Evolutionary conservation across 2,888 invertebrate genomes (phyloP).

Genomic region (Ypsolopha sequella): DNA sequence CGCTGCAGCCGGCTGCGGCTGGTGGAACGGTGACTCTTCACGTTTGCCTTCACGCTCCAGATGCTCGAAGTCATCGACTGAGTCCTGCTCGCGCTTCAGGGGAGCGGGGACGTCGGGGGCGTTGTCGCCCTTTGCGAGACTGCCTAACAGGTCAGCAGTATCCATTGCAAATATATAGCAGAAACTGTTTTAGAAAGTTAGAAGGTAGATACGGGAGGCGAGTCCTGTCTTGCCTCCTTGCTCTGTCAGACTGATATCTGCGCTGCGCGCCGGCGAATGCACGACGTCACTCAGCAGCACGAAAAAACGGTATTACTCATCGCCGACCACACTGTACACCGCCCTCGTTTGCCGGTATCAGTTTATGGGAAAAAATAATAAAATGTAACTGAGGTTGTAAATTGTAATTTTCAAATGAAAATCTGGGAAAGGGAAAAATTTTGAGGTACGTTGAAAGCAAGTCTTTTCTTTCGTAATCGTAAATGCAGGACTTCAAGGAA

Average conservation of each 20-base stretch:
- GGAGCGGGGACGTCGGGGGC: constrained; percentile 15
- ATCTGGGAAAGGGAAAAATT: no score
- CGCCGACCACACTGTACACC: constrained; percentile 31
- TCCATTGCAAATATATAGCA: constrained; percentile 27
- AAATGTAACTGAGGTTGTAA: constrained; percentile 5
- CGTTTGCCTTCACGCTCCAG: constrained; percentile 71
- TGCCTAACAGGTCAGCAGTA: constrained; percentile 43
- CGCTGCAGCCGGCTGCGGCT: constrained; percentile 22
- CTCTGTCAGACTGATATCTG: constrained; percentile 46
- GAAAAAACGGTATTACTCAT: constrained; percentile 62
- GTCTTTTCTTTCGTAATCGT: not conserved
- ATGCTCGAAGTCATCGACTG: constrained; percentile 81
- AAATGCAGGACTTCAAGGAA: constrained; percentile 10
- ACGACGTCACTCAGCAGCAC: constrained; percentile 60
- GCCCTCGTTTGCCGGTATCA: constrained; percentile 12
- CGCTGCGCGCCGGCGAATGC: constrained; percentile 28
- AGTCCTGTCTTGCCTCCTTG: constrained; percentile 50
- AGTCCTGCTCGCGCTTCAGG: constrained; percentile 76
- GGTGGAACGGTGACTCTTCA: constrained; percentile 40
- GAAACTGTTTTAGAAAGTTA: constrained; percentile 2
- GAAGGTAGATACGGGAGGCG: constrained; percentile 16
- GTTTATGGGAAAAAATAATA: constrained; percentile 13
- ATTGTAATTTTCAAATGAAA: not conserved
- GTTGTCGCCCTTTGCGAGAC: constrained; percentile 44
- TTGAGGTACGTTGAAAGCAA: no score